phyloP scores from a whole-genome alignment of 53 echinoderm and acorn worm species.

The Echinometra lucunter region DNA sequence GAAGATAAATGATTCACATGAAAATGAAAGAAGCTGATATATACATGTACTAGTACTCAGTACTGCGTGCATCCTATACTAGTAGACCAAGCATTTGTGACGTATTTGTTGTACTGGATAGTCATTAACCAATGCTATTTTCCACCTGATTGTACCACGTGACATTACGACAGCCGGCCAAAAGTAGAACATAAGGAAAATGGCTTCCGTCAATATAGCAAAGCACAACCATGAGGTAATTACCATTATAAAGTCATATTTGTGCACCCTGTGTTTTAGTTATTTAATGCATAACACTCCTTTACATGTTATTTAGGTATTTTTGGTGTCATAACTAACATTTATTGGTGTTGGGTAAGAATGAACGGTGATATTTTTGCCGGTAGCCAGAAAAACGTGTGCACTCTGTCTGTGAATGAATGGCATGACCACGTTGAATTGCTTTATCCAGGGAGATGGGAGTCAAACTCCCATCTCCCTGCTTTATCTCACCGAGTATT shows the following conservation, averaged over 20 bases:
- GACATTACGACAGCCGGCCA: conserved; percentile 46
- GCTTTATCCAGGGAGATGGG: too few species aligned
- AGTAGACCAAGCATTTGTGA: background rate
- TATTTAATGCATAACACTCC: background rate
- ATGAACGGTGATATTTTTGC: background rate
- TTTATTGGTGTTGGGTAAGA: background rate
- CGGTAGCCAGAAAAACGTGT: conserved; percentile 7
- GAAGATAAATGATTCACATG: too few species aligned
- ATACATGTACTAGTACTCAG: too few species aligned
- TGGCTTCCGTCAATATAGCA: conserved; percentile 76
- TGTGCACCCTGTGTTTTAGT: background rate
- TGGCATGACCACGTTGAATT: too few species aligned
- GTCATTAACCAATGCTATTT: conserved; percentile 21
- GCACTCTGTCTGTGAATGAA: background rate
- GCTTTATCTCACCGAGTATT: too few species aligned
- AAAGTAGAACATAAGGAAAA: conserved; percentile 49
- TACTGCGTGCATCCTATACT: too few species aligned
- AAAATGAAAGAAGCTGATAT: too few species aligned
- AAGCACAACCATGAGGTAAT: conserved; percentile 67
- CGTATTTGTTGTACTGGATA: conserved; percentile 21
- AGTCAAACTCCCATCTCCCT: too few species aligned
- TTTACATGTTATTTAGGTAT: background rate
- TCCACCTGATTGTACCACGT: conserved; percentile 70
- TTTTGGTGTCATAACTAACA: background rate
- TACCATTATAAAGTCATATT: background rate